These are phyloP conservation scores for Tinea pellionella DNA, from an alignment of 2,888 invertebrate species.

Conservation along the genomic window DNA sequence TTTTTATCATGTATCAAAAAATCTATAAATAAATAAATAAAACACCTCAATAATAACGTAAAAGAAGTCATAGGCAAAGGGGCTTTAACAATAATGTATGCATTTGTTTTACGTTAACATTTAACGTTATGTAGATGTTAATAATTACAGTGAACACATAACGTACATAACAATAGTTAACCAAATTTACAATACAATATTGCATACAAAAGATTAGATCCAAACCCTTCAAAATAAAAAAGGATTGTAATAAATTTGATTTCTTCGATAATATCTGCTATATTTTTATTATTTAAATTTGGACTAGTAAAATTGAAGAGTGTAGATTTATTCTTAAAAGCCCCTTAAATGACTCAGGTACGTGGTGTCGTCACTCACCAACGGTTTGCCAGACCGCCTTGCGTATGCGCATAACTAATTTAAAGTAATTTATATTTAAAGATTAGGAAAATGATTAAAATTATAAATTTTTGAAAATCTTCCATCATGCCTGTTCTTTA, in stretches of 20 bases:
- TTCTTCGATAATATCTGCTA: too few relatives aligned
- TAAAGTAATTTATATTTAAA: background rate
- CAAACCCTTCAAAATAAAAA: background rate
- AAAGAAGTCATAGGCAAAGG: background rate
- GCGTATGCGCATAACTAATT: background rate
- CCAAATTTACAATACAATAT: too few relatives aligned
- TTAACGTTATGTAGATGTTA: too few relatives aligned
- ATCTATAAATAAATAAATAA: background rate
- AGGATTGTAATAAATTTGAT: too few relatives aligned
- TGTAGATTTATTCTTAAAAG: background rate
- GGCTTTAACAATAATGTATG: background rate
- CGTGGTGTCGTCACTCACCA: conserved; percentile 3
- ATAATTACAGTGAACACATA: too few relatives aligned
- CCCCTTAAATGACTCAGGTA: conserved; percentile 4
- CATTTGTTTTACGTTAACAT: too few relatives aligned
- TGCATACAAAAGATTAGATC: background rate
- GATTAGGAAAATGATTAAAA: background rate
- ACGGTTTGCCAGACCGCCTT: background rate
- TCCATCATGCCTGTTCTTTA: background rate
- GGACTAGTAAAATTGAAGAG: too few relatives aligned
- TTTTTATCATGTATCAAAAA: too few relatives aligned
- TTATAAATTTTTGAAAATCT: background rate
- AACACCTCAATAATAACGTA: background rate
- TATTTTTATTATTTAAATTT: too few relatives aligned
- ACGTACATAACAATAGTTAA: too few relatives aligned